Percentiles rank a stretch among this genome's conserved stretches.
phyloP scores from a whole-genome alignment of 2,797 vertebrate species.

The Myiotriccus ornatus region DNA sequence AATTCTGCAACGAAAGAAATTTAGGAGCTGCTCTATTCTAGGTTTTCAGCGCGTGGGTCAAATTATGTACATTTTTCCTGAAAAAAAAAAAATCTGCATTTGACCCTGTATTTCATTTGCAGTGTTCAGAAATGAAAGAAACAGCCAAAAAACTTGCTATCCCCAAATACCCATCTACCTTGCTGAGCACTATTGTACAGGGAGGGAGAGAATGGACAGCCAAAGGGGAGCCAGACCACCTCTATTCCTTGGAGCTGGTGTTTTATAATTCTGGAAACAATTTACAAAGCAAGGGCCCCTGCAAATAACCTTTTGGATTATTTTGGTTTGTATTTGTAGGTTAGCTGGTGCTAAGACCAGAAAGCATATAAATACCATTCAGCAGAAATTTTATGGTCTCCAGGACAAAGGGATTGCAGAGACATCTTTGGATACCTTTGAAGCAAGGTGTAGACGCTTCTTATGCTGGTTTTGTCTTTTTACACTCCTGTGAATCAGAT shows the following conservation, averaged over 20 bases:
- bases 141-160: neutral
- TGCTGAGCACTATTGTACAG: neutral
- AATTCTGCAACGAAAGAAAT: neutral
- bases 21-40: neutral
- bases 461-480: neutral
- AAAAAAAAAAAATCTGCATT: neutral
- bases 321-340: neutral
- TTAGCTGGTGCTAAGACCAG: neutral
- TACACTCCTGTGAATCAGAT: neutral
- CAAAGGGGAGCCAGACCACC: neutral
- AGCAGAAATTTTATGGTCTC: neutral
- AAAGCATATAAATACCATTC: neutral
- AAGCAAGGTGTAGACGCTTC: neutral
- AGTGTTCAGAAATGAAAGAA: neutral
- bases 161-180: neutral
- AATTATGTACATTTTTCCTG: neutral
- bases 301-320: neutral
- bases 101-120: neutral
- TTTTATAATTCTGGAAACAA: neutral
- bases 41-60: neutral
- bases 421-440: neutral
- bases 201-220: neutral
- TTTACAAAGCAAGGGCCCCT: neutral
- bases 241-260: neutral
- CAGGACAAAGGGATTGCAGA: neutral